Conservation (phyloP, 2,888 invertebrate species). For the Anaspis maculata region DNA sequence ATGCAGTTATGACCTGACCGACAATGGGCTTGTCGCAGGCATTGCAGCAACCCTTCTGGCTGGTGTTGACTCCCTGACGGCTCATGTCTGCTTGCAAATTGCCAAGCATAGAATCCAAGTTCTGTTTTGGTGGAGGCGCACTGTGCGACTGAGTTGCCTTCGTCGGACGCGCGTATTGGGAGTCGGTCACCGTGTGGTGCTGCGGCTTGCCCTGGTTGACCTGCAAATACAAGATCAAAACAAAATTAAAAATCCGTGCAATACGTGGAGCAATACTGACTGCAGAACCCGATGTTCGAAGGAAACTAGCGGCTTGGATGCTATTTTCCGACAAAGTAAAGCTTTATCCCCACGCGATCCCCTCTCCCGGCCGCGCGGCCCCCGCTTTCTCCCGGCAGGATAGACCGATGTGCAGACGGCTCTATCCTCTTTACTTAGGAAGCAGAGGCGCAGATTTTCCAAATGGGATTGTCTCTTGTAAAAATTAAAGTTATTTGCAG, state of each 20-base stretch:
- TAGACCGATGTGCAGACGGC: no score
- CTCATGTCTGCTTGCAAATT: slow-evolving; percentile 95
- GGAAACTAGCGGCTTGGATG: no score
- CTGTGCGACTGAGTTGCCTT: slow-evolving; percentile 39
- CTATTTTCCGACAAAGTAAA: no score
- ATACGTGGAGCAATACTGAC: background rate
- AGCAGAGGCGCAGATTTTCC: no score
- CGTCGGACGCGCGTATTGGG: slow-evolving; percentile 60
- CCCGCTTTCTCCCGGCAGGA: no score
- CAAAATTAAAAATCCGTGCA: background rate
- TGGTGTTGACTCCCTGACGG: slow-evolving; percentile 96
- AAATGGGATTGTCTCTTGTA: no score
- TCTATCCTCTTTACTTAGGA: no score
- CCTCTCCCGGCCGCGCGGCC: background rate
- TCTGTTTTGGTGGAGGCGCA: slow-evolving; percentile 42
- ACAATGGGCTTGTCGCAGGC: slow-evolving; percentile 99
- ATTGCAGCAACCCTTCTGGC: slow-evolving; percentile 98
- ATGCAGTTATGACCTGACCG: slow-evolving; percentile 94
- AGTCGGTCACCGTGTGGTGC: slow-evolving; percentile 58
- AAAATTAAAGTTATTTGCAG: no score
- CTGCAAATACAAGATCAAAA: slow-evolving; percentile 39
- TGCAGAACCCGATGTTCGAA: no score
- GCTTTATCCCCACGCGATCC: slow-evolving; percentile 24
- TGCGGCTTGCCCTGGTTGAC: slow-evolving; percentile 55
- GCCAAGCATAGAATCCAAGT: slow-evolving; percentile 76